phyloP scores from a whole-genome alignment of 2,888 invertebrate genomes.

The Eristalis pertinax region DNA sequence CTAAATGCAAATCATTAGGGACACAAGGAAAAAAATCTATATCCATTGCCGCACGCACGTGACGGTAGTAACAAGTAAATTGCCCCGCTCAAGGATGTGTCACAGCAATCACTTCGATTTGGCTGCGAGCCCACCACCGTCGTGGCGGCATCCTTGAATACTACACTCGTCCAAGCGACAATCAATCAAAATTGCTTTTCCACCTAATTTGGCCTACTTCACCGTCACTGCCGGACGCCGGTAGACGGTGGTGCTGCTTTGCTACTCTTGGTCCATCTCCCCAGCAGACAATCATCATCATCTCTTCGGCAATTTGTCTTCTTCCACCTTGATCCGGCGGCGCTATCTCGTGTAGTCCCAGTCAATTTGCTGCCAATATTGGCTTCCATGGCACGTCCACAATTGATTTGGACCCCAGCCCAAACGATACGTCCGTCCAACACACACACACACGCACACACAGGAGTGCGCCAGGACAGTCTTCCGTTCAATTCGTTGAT shows the following conservation, averaged over 20 bases:
- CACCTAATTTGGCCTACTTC: slow-evolving; percentile 31
- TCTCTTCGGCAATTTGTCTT: slow-evolving; percentile 39
- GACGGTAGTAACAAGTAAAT: neutral
- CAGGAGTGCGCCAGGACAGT: neutral
- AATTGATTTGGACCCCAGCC: slow-evolving; percentile 45
- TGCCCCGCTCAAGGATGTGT: neutral
- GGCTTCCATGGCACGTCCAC: slow-evolving; percentile 49
- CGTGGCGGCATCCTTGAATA: neutral
- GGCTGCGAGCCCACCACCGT: neutral
- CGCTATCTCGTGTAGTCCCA: slow-evolving; percentile 24
- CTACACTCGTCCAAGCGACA: slow-evolving; percentile 1
- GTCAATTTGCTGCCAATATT: slow-evolving; percentile 45
- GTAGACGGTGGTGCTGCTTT: neutral
- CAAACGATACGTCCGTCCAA: slow-evolving; percentile 35
- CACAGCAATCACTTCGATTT: neutral
- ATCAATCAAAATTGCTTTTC: slow-evolving; percentile 36
- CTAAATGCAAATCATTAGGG: neutral
- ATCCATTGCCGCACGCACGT: neutral
- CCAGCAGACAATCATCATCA: slow-evolving; percentile 33
- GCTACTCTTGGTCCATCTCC: neutral
- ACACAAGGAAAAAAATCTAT: neutral
- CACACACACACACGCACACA: neutral
- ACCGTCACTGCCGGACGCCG: slow-evolving; percentile 7
- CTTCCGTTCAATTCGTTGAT: slow-evolving; percentile 27
- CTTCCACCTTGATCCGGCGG: slow-evolving; percentile 24